phyloP scores from a whole-genome alignment of 2,888 invertebrate genomes.

The Azorinus chamasolen region DNA sequence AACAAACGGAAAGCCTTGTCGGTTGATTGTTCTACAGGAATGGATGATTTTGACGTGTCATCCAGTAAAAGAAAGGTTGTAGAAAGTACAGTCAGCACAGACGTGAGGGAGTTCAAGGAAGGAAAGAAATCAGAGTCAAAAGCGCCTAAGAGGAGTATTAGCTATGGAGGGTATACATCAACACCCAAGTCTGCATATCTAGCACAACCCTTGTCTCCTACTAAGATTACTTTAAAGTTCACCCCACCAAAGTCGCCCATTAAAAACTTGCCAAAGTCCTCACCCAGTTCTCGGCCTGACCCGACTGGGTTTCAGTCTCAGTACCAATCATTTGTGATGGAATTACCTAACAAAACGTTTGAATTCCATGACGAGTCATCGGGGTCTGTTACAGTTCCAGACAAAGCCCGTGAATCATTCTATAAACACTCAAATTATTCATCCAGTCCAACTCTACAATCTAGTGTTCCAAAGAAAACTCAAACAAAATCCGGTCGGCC shows the following conservation, averaged over 20 bases:
- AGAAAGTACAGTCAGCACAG: slow-evolving; percentile 18
- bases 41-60: slow-evolving; percentile 21
- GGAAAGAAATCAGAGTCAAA: slow-evolving; percentile 40
- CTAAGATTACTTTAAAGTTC: slow-evolving; percentile 56
- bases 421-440: slow-evolving; percentile 18
- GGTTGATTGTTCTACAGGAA: slow-evolving; percentile 51
- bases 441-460: slow-evolving; percentile 2
- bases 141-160: slow-evolving; percentile 42
- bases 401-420: slow-evolving; percentile 16
- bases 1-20: slow-evolving; percentile 43
- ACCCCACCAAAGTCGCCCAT: slow-evolving; percentile 36
- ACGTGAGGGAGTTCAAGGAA: slow-evolving; percentile 14
- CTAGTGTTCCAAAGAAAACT: slow-evolving; percentile 14
- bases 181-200: slow-evolving; percentile 50
- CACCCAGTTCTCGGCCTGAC: slow-evolving; percentile 33
- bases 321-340: slow-evolving; percentile 61
- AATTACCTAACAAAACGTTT: slow-evolving; percentile 53
- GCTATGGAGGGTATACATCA: slow-evolving; percentile 40
- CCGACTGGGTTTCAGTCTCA: slow-evolving; percentile 54
- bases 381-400: slow-evolving; percentile 3
- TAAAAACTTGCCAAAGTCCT: slow-evolving; percentile 40
- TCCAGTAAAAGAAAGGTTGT: slow-evolving; percentile 36
- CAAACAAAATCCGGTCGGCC: slow-evolving; percentile 47
- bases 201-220: slow-evolving; percentile 58
- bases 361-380: slow-evolving; percentile 40